Percentiles rank a stretch among this genome's conserved stretches.
These are phyloP conservation scores for Collichthys lucidus DNA, from an alignment of 2,113 vertebrate genomes.

Conservation along the genomic window DNA sequence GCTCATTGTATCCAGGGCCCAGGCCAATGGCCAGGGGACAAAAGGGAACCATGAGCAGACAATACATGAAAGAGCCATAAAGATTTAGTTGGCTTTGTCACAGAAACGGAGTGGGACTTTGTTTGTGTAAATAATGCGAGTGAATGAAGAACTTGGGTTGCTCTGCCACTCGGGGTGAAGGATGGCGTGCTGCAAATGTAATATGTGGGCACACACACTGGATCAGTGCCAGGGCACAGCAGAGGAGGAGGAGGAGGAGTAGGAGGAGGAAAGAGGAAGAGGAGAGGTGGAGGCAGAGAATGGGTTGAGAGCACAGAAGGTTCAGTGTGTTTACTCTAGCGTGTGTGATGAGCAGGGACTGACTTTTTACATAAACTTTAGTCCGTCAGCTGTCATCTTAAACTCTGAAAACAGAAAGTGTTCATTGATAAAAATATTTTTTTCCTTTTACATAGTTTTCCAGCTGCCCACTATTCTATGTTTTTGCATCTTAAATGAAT, in stretches of 20 bases:
- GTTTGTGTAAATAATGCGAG: conserved; percentile 98
- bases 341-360: not conserved
- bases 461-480: not conserved
- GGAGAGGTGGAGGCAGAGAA: conserved; percentile 31
- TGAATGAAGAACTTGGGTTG: conserved; percentile 85
- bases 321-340: conserved; percentile 8
- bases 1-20: conserved; percentile 93
- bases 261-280: conserved; percentile 64
- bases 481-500: not conserved
- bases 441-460: not conserved
- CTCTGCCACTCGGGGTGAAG: conserved; percentile 90
- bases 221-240: conserved; percentile 70
- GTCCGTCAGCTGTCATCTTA: not conserved
- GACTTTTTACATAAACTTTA: not conserved
- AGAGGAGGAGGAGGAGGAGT: not conserved
- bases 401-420: not conserved
- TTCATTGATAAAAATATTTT: not conserved
- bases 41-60: conserved; percentile 97
- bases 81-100: conserved; percentile 99
- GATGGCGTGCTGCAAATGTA: conserved; percentile 53
- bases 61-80: conserved; percentile 94
- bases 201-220: conserved; percentile 66
- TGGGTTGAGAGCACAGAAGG: conserved; percentile 10
- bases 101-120: conserved; percentile 98
- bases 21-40: conserved; percentile 97